Evolutionary conservation across 2,888 invertebrate species (phyloP).

Genomic region (Lepidonotus clava): DNA sequence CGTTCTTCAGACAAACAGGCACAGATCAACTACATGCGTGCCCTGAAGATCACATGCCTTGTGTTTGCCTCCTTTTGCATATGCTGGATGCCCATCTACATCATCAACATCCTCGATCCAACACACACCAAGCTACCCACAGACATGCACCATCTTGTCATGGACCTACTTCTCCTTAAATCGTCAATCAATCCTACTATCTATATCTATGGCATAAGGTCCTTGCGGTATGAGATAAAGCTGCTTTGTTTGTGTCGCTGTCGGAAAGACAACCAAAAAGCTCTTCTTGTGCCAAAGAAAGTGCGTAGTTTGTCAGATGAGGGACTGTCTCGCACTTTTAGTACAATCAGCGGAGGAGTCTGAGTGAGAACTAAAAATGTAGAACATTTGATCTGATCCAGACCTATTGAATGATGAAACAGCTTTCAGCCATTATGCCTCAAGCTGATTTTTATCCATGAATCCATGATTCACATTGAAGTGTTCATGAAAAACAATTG

Average conservation of each 20-base stretch:
- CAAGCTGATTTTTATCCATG: no score
- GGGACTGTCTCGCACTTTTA: slow-evolving; percentile 4
- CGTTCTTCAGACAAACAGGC: slow-evolving; percentile 37
- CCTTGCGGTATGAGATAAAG: slow-evolving; percentile 62
- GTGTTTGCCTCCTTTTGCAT: slow-evolving; percentile 58
- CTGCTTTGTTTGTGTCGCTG: slow-evolving; percentile 59
- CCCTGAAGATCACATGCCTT: slow-evolving; percentile 52
- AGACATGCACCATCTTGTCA: slow-evolving; percentile 57
- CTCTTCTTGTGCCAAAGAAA: not conserved
- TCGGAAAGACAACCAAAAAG: slow-evolving; percentile 28
- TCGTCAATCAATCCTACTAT: slow-evolving; percentile 64
- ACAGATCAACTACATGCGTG: slow-evolving; percentile 54
- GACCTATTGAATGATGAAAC: no score
- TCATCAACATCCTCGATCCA: slow-evolving; percentile 62
- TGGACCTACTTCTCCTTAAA: slow-evolving; percentile 65
- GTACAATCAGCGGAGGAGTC: slow-evolving; percentile 12
- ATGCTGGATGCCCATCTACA: slow-evolving; percentile 63
- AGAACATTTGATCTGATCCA: no score
- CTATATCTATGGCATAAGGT: slow-evolving; percentile 62
- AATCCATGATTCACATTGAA: no score
- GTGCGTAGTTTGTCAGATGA: no score
- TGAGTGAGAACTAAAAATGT: no score
- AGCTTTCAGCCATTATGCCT: no score
- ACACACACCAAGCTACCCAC: slow-evolving; percentile 52
- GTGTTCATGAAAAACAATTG: no score